phyloP scores from a whole-genome alignment of 2,888 invertebrate genomes.

The Rutpela maculata region DNA sequence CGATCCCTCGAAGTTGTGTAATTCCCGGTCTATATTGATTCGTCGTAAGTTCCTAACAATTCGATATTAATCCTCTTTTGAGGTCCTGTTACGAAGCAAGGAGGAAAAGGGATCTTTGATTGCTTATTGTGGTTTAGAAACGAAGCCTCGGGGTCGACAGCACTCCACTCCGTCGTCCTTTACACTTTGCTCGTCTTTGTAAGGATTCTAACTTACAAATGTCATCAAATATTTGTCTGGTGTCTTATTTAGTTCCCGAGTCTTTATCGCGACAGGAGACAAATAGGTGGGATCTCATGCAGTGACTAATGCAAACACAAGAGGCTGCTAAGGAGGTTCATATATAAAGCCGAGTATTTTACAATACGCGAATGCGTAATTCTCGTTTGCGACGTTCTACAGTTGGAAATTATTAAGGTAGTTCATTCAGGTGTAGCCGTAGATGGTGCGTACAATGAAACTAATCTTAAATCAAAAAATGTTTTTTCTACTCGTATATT shows the following conservation, averaged over 20 bases:
- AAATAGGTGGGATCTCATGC: slow-evolving; percentile 35
- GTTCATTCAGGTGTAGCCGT: too few relatives aligned
- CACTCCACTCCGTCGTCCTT: slow-evolving; percentile 33
- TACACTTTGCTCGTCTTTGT: slow-evolving; percentile 41
- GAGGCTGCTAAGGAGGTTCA: background rate
- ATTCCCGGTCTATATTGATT: slow-evolving; percentile 19
- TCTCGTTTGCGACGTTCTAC: too few relatives aligned
- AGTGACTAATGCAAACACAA: slow-evolving; percentile 18
- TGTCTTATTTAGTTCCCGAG: slow-evolving; percentile 45
- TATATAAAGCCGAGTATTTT: background rate
- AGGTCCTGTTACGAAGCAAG: slow-evolving; percentile 50
- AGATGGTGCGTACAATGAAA: too few relatives aligned
- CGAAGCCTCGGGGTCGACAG: slow-evolving; percentile 48
- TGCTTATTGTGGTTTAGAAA: slow-evolving; percentile 58
- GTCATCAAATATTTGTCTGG: slow-evolving; percentile 56
- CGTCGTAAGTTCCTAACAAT: slow-evolving; percentile 21
- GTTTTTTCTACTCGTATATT: too few relatives aligned
- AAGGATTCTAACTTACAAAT: slow-evolving; percentile 51
- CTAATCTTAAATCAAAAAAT: too few relatives aligned
- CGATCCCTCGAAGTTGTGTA: slow-evolving; percentile 4
- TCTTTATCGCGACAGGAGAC: slow-evolving; percentile 37
- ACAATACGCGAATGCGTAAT: background rate
- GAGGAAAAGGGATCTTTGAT: slow-evolving; percentile 59
- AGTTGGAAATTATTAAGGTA: too few relatives aligned
- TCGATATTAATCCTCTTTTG: slow-evolving; percentile 41